phyloP scores from a whole-genome alignment of 2,797 vertebrate species.

The Phoebastria nigripes region DNA sequence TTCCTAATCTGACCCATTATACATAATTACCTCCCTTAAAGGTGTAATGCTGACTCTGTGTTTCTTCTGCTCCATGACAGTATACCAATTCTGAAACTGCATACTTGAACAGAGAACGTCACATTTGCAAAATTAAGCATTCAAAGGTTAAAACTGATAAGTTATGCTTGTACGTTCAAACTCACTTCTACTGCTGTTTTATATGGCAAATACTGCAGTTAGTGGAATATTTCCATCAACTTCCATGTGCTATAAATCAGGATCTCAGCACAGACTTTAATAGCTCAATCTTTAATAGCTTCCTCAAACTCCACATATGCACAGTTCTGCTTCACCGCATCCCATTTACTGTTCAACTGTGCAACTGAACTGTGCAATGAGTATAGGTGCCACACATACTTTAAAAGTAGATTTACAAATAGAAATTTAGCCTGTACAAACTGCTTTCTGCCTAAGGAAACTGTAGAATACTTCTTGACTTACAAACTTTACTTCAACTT shows the following conservation, averaged over 20 bases:
- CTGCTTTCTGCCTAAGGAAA: neutral
- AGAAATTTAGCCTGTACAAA: neutral
- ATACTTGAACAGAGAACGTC: neutral
- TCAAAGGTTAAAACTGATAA: neutral
- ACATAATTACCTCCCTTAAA: neutral
- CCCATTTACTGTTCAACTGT: neutral
- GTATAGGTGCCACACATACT: neutral
- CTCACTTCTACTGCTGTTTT: neutral
- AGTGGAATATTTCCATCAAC: neutral
- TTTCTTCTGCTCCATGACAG: neutral
- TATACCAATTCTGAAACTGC: neutral
- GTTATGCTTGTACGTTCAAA: neutral
- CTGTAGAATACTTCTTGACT: neutral
- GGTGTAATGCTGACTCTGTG: neutral
- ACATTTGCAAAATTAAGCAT: neutral
- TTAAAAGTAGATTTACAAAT: neutral
- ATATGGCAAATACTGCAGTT: neutral
- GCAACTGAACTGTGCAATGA: neutral
- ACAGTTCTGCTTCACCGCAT: neutral
- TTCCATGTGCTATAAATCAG: neutral
- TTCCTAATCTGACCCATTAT: neutral
- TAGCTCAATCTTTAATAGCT: conserved; percentile 25
- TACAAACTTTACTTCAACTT: neutral
- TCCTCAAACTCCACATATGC: neutral
- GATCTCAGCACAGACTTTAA: neutral